phyloP scores from a whole-genome alignment of 2,113 vertebrate species.

The Struthidea cinerea region DNA sequence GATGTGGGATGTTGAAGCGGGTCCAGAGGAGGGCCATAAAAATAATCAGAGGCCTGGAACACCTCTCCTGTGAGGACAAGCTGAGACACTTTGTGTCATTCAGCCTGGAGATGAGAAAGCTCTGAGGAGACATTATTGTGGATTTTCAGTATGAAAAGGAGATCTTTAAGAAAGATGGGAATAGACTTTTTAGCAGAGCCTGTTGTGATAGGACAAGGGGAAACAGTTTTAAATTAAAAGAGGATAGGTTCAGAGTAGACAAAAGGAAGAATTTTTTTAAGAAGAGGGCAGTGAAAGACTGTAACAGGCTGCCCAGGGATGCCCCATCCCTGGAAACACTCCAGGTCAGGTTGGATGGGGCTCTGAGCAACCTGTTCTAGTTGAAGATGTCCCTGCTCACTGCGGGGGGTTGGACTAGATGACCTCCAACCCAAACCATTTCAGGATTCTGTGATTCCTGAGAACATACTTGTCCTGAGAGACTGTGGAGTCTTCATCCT shows the following conservation, averaged over 20 bases:
- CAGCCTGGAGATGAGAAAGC: neutral
- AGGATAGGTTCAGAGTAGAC: too few relatives aligned
- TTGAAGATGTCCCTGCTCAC: neutral
- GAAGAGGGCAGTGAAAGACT: neutral
- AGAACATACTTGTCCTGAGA: neutral
- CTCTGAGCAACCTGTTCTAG: neutral
- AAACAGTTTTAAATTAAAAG: neutral
- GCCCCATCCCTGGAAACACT: neutral
- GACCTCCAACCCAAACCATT: neutral
- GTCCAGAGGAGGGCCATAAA: neutral
- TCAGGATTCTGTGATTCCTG: neutral
- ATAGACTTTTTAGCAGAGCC: neutral
- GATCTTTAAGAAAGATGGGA: neutral
- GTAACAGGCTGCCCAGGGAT: neutral
- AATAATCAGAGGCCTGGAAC: neutral
- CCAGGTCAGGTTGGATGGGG: too few relatives aligned
- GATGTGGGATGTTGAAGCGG: fast-evolving
- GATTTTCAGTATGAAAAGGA: neutral
- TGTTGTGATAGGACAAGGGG: neutral
- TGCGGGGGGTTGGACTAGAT: neutral
- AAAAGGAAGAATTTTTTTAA: neutral
- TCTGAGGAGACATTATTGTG: neutral
- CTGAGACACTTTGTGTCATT: neutral
- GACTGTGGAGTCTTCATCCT: neutral
- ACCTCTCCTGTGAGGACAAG: neutral